Conservation (phyloP, 23 tunicate species). For the Halocynthia aurantium region DNA sequence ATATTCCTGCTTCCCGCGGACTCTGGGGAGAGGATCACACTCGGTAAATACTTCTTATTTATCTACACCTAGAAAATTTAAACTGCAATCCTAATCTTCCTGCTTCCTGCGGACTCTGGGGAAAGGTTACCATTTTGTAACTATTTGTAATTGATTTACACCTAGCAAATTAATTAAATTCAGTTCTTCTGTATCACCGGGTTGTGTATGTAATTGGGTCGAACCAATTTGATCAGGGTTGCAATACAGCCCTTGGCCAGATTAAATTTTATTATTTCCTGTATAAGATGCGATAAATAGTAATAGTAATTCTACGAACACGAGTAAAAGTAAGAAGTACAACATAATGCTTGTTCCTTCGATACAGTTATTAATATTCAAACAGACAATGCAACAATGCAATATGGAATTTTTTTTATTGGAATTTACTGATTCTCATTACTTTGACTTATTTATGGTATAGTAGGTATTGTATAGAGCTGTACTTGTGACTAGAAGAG, state of each 20-base stretch:
- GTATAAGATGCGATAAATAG: too few relatives aligned
- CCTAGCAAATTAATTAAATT: background rate
- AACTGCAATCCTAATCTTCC: conserved; percentile 47
- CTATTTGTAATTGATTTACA: background rate
- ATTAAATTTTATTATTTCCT: too few relatives aligned
- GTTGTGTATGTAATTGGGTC: background rate
- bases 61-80: background rate
- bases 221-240: background rate
- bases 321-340: too few relatives aligned
- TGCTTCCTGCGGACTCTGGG: conserved; percentile 88
- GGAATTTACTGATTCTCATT: background rate
- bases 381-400: background rate
- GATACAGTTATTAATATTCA: background rate
- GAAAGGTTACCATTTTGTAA: conserved; percentile 19
- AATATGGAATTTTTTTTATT: background rate
- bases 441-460: background rate
- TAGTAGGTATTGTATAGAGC: background rate
- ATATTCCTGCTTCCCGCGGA: conserved; percentile 85
- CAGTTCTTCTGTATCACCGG: background rate
- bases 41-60: conserved; percentile 33
- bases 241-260: too few relatives aligned
- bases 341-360: too few relatives aligned
- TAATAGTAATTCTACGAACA: too few relatives aligned
- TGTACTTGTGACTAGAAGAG: background rate
- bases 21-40: conserved; percentile 85